A percentile compares a stretch with the other conserved stretches of the same genome.
Evolutionary conservation across 2,113 vertebrate genomes (phyloP).

Genomic region (Percina caprodes): DNA sequence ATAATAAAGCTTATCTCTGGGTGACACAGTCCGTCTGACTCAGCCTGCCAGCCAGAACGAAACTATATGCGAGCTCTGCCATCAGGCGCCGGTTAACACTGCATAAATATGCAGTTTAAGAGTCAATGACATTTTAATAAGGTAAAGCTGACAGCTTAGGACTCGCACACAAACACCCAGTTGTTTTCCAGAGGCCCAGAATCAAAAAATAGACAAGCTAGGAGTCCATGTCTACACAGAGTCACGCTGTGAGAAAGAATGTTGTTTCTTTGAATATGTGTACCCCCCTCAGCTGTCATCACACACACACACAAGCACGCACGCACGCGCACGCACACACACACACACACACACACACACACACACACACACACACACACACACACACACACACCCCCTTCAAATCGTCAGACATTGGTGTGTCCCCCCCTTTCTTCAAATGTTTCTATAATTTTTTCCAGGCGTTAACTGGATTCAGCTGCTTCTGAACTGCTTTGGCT

Average conservation of each 20-base stretch:
- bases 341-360: conserved; percentile 32
- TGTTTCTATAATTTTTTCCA: conserved; percentile 84
- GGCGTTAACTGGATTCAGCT: conserved; percentile 85
- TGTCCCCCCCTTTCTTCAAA: conserved; percentile 33
- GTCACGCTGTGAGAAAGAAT: conserved; percentile 67
- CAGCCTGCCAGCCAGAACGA: conserved; percentile 65
- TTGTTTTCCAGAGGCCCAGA: conserved; percentile 66
- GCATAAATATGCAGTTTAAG: conserved; percentile 84
- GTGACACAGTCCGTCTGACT: conserved; percentile 81
- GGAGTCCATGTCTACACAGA: conserved; percentile 44
- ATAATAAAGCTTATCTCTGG: conserved; percentile 86
- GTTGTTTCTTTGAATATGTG: conserved; percentile 65
- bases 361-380: conserved; percentile 41
- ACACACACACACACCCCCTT: conserved; percentile 10
- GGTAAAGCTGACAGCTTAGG: conserved; percentile 75
- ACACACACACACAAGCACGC: conserved; percentile 33
- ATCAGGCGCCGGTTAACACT: conserved; percentile 77
- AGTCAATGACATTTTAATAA: conserved; percentile 86
- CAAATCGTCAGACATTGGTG: no score
- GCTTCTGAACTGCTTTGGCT: conserved; percentile 81
- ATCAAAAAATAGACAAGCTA: conserved; percentile 51
- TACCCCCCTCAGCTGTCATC: conserved; percentile 65
- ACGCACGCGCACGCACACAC: no score
- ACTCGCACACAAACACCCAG: conserved; percentile 71
- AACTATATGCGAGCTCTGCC: conserved; percentile 65